Base-by-base conservation (phyloP, 2,888 invertebrate genomes). In the Iphiclides podalirius region DNA sequence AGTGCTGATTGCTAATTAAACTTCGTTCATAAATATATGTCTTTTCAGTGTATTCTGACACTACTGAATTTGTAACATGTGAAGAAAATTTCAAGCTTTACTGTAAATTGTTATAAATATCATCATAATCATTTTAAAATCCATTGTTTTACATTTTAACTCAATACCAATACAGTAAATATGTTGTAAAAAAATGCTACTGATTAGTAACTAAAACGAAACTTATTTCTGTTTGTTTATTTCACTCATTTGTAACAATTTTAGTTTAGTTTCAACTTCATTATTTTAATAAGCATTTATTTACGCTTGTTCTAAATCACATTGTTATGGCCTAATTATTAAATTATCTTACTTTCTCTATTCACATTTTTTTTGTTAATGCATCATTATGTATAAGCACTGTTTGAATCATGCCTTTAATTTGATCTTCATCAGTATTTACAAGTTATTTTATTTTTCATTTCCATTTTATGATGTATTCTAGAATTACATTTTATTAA, bases 151-250 rank as follows among this genome's bases (percentile, higher is more conserved):
- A 41, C 14, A 23, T 35, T 6, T 23, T 12, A 8, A 37, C 11
- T 26, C n/a, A 15, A 39, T 8, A 12, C 2, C 4, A 12, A 13
- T 11, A 20, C 35, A 8, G 16, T 23, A 16, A 14, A 23, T 36
- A 28, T 41, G 35, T 45, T 47, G 40, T 47, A 41, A 40, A n/a
- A n/a, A n/a, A n/a, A 35, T 47, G 35, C 35, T 47, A 26, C 26
- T 35, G 28, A 36, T 40, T n/a, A 40, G 34, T 17, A 35, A n/a
- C n/a, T n/a, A n/a, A n/a, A n/a, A n/a, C n/a, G n/a, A n/a, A n/a
- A n/a, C n/a, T n/a, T n/a, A n/a, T n/a, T n/a, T n/a, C n/a, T n/a
- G n/a, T n/a, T n/a, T n/a, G n/a, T 28, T 31, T 39, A 13, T 40
- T 11, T 47, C 31, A 15, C 14, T 41, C 28, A 46, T 46, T 36